phyloP scores from a whole-genome alignment of 1,140 invertebrate species.

The Hyles vespertilio region DNA sequence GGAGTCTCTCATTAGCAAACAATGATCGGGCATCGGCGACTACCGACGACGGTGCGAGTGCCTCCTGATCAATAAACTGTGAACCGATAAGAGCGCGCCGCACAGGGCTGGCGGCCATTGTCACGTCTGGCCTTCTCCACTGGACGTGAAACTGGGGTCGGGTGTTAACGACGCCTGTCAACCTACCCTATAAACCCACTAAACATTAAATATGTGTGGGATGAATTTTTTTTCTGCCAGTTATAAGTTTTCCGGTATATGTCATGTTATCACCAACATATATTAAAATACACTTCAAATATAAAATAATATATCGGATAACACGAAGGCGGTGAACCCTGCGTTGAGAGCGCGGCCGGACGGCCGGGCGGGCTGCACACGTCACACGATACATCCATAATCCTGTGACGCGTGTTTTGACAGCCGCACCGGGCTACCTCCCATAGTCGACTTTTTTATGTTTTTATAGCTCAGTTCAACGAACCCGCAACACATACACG shows the following conservation, averaged over 20 bases:
- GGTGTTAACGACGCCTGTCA: too few species aligned
- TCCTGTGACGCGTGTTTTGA: constrained; percentile 68
- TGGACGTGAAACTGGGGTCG: too few species aligned
- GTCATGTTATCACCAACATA: too few species aligned
- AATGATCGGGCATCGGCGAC: constrained; percentile 46
- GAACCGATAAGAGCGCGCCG: constrained; percentile 25
- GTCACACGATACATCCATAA: constrained; percentile 56
- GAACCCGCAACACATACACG: constrained; percentile 42
- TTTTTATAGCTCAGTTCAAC: constrained; percentile 43
- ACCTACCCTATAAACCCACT: too few species aligned
- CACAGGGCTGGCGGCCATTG: constrained; percentile 11
- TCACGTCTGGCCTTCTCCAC: background rate
- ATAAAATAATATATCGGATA: too few species aligned
- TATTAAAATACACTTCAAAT: too few species aligned
- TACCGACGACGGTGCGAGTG: constrained; percentile 9
- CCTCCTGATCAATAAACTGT: constrained; percentile 47
- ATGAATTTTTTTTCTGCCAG: too few species aligned
- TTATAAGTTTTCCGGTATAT: too few species aligned
- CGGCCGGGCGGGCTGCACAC: constrained; percentile 25
- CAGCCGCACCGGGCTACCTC: constrained; percentile 48
- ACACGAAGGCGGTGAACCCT: constrained; percentile 10
- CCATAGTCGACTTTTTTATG: constrained; percentile 42
- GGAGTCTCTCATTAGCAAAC: constrained; percentile 63
- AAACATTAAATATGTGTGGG: too few species aligned
- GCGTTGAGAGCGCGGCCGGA: constrained; percentile 13